Evolutionary conservation across 2,888 invertebrate genomes (phyloP).

Genomic region (Arctia plantaginis): DNA sequence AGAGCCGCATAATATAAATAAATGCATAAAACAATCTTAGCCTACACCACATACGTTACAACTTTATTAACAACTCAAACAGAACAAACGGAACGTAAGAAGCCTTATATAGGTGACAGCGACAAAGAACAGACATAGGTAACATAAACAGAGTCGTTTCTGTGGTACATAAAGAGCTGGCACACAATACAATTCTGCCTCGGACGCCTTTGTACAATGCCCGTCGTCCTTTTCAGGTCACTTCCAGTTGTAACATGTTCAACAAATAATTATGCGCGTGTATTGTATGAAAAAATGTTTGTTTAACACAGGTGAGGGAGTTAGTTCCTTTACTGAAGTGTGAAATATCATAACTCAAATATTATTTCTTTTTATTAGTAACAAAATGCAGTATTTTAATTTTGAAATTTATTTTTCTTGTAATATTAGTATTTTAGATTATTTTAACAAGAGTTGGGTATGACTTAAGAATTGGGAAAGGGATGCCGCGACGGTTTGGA

Average conservation of each 20-base stretch:
- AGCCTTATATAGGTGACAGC: conserved; percentile 66
- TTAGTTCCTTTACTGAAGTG: conserved; percentile 35
- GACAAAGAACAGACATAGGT: conserved; percentile 70
- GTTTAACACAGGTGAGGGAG: conserved; percentile 44
- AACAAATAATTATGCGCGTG: conserved; percentile 74
- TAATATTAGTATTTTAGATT: too few relatives aligned
- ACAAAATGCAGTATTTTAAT: background rate
- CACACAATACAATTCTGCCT: conserved; percentile 79
- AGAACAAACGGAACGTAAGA: conserved; percentile 47
- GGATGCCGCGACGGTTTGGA: too few relatives aligned
- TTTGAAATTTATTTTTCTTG: too few relatives aligned
- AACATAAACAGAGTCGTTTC: conserved; percentile 65
- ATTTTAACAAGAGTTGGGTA: too few relatives aligned
- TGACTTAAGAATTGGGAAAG: too few relatives aligned
- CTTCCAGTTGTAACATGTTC: conserved; percentile 75
- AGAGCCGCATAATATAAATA: background rate
- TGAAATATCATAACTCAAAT: conserved; percentile 13
- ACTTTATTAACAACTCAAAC: conserved; percentile 50
- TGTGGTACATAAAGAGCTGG: conserved; percentile 70
- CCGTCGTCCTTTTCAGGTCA: conserved; percentile 82
- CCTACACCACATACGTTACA: conserved; percentile 21
- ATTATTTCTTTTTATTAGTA: background rate
- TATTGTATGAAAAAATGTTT: conserved; percentile 65
- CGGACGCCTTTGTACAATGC: conserved; percentile 74
- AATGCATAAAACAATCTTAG: conserved; percentile 16